Percentiles rank a stretch among this genome's conserved stretches.
Evolutionary conservation across 2,888 invertebrate species (phyloP).

Genomic region (Mesorhabditis belari): DNA sequence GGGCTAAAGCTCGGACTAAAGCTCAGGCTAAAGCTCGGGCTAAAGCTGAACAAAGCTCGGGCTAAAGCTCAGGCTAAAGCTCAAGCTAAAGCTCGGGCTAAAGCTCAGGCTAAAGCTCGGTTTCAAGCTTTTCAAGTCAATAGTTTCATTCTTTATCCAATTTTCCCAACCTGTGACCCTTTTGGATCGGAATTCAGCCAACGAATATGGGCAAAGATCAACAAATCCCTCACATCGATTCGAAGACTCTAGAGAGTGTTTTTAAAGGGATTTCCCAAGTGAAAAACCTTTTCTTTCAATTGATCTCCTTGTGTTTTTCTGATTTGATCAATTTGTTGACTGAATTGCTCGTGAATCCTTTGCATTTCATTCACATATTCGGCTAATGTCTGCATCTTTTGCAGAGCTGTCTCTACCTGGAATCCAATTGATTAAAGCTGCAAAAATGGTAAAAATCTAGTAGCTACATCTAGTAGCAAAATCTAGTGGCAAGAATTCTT

Average conservation of each 20-base stretch:
- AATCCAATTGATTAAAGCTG: conserved; percentile 1
- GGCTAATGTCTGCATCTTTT: conserved; percentile 42
- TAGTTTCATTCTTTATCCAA: too few relatives aligned
- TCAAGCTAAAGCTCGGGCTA: too few relatives aligned
- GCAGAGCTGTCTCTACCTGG: conserved; percentile 22
- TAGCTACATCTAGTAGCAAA: conserved; percentile 2
- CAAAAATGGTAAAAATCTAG: too few relatives aligned
- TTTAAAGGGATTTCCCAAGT: not conserved
- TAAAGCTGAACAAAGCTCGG: too few relatives aligned
- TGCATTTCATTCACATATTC: conserved; percentile 50
- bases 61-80: too few relatives aligned
- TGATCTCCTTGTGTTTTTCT: conserved; percentile 14
- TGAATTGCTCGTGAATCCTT: conserved; percentile 41
- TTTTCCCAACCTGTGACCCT: not conserved
- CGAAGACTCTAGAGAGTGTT: conserved; percentile 17
- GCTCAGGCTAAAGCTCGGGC: too few relatives aligned
- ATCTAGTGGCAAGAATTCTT: not conserved
- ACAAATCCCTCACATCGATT: conserved; percentile 26
- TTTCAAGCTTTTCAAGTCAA: too few relatives aligned
- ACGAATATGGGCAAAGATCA: conserved; percentile 32
- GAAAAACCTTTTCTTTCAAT: conserved; percentile 16
- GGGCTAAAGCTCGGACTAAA: too few relatives aligned
- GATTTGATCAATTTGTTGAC: conserved; percentile 23
- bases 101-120: too few relatives aligned
- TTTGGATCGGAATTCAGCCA: conserved; percentile 22